A percentile compares a stretch with the other conserved stretches of the same genome.
Evolutionary conservation across 2,888 invertebrate genomes (phyloP).

Genomic region (Agrotis ipsilon): DNA sequence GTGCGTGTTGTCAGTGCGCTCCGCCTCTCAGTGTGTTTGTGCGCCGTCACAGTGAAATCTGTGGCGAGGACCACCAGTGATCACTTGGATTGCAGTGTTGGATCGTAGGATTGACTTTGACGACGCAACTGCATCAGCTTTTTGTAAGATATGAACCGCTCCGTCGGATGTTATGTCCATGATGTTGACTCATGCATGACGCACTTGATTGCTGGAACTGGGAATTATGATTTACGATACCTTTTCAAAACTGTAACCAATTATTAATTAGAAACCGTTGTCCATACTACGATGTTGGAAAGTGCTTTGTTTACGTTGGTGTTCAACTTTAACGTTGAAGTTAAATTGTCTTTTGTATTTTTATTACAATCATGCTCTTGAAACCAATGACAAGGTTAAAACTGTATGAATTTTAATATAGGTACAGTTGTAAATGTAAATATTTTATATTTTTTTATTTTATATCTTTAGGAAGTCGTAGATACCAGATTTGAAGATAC

Average conservation of each 20-base stretch:
- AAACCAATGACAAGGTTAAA: conserved; percentile 56
- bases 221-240: conserved; percentile 77
- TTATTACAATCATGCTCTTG: conserved; percentile 50
- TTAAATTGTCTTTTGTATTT: conserved; percentile 35
- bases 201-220: conserved; percentile 88
- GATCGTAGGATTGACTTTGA: conserved; percentile 83
- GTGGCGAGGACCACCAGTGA: conserved; percentile 81
- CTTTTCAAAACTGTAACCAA: conserved; percentile 59
- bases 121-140: conserved; percentile 78
- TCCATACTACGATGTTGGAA: conserved; percentile 42
- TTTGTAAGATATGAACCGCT: conserved; percentile 85
- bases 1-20: conserved; percentile 80
- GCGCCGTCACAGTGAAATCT: conserved; percentile 84
- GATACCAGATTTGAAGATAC: not conserved
- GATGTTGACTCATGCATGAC: conserved; percentile 90
- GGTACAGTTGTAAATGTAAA: conserved; percentile 31
- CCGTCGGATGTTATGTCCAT: conserved; percentile 87
- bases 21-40: conserved; percentile 72
- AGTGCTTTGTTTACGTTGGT: conserved; percentile 41
- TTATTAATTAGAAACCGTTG: conserved; percentile 52
- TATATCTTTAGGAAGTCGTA: not conserved
- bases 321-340: conserved; percentile 35
- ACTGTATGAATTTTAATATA: conserved; percentile 50
- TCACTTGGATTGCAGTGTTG: conserved; percentile 91
- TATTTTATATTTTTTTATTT: conserved; percentile 34